Evolutionary conservation across 2,113 vertebrate genomes (phyloP), one percentile per base, ranked within the genome.

Genomic region (Xiphophorus maculatus): DNA sequence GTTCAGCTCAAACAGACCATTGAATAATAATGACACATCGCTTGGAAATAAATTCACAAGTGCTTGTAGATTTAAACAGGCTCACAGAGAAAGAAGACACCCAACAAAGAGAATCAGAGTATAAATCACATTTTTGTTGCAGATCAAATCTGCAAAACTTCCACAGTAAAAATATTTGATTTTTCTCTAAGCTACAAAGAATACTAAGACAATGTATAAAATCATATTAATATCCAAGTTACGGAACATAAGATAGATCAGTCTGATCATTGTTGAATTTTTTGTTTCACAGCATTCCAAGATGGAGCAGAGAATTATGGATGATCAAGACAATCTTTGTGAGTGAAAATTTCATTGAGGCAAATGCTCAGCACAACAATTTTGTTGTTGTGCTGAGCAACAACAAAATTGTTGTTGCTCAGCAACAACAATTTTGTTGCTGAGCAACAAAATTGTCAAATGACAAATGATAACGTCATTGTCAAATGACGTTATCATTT

Each of bases 1-100:
- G 80, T 86, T 93, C 88, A 76, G 74, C 75, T 80, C 87, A 92
- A 90, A 93, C 83, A 87, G 81, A 84, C 74, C 69, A 74, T 73
- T 86, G 83, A 85, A 92, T 79, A 83, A 85, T 80, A 83, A 86
- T 83, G 80, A 66, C 58, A 63, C 73, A 51, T 66, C 74, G 71
- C 32, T 33, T 67, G 66, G 69, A 87, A 80, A 86, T 77, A 82
- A 74, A 86, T 81, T 84, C 69, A 65, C 66, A 69, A 65, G 70
- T 61, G 64, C 30, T n/a, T 73, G 65, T 27, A 29, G 54, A 67
- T 73, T 66, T 65, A 28, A 33, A 67, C 40, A 9, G 33, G 28
- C 29, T 65, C 58, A 37, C 63, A 54, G 62, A 66, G 10, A 35
- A 0, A 33, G 27, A 76, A 63, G 27, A 44, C 27, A 63, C 28